Evolutionary conservation across 2,888 invertebrate genomes (phyloP).

Genomic region (Athalia circularis): DNA sequence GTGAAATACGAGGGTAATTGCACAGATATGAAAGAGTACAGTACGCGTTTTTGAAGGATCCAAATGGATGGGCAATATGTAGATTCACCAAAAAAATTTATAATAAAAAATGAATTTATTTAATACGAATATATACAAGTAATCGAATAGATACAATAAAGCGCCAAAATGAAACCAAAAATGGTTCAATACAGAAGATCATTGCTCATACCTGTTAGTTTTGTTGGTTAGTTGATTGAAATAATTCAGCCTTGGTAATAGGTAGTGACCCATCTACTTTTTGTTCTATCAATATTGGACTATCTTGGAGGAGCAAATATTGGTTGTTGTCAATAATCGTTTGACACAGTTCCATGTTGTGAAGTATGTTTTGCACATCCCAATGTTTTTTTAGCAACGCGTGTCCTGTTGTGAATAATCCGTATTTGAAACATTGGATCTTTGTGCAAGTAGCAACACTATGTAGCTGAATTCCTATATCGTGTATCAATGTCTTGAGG

Average conservation of each 20-base stretch:
- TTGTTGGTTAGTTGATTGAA: neutral
- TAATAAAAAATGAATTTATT: too few species aligned
- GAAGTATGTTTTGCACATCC: slow-evolving; percentile 81
- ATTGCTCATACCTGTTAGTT: too few species aligned
- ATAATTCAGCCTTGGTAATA: neutral
- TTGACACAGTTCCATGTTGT: slow-evolving; percentile 79
- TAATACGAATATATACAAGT: neutral
- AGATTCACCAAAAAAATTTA: too few species aligned
- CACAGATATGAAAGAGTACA: too few species aligned
- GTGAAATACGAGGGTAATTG: too few species aligned
- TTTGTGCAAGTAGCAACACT: slow-evolving; percentile 88
- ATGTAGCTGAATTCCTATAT: slow-evolving; percentile 87
- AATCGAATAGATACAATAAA: neutral
- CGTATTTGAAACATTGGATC: slow-evolving; percentile 88
- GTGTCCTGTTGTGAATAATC: slow-evolving; percentile 85
- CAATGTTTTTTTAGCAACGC: slow-evolving; percentile 90
- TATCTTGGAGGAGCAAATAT: slow-evolving; percentile 72
- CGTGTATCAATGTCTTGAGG: slow-evolving; percentile 86
- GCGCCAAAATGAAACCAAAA: neutral
- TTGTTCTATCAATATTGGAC: slow-evolving; percentile 54
- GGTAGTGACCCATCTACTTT: neutral
- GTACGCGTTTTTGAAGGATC: too few species aligned
- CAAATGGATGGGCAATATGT: too few species aligned
- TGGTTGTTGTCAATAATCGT: slow-evolving; percentile 76
- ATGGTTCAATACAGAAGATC: neutral